phyloP scores from a whole-genome alignment of 2,113 vertebrate species.

The Laterallus jamaicensis region DNA sequence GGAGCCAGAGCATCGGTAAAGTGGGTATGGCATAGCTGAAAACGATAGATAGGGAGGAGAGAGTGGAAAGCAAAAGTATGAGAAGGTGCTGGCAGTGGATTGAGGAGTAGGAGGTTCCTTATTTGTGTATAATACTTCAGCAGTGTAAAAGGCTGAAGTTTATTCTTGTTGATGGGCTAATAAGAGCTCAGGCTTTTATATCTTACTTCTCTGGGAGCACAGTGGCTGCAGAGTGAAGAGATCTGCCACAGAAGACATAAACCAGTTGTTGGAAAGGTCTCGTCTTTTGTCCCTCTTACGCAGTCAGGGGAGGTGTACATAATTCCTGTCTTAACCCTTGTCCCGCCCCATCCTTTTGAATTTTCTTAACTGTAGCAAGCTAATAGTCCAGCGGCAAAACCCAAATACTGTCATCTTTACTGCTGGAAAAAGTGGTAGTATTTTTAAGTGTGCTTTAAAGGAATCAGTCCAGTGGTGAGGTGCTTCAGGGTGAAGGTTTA shows the following conservation, averaged over 20 bases:
- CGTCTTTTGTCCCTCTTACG: not conserved
- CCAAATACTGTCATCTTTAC: not conserved
- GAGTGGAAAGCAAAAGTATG: not conserved
- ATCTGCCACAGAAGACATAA: not conserved
- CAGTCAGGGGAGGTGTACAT: not conserved
- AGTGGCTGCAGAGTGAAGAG: not conserved
- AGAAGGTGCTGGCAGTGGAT: not conserved
- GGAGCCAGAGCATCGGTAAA: not conserved
- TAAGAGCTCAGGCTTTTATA: not conserved
- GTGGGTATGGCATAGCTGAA: not conserved
- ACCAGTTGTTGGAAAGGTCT: not conserved
- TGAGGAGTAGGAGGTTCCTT: not conserved
- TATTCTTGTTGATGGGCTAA: not conserved
- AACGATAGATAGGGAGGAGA: not conserved
- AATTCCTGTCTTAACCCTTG: not conserved
- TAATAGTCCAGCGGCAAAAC: not conserved
- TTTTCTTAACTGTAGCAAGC: not conserved
- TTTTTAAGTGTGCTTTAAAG: not conserved
- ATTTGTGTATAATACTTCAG: not conserved
- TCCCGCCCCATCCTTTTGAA: not conserved
- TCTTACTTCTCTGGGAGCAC: not conserved
- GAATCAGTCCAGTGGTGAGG: not conserved
- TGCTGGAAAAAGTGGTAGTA: not conserved
- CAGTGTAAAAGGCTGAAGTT: not conserved
- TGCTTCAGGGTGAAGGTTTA: not conserved